Conservation (phyloP, 2,113 vertebrate genomes). For the Hippocampus guttulatus region DNA sequence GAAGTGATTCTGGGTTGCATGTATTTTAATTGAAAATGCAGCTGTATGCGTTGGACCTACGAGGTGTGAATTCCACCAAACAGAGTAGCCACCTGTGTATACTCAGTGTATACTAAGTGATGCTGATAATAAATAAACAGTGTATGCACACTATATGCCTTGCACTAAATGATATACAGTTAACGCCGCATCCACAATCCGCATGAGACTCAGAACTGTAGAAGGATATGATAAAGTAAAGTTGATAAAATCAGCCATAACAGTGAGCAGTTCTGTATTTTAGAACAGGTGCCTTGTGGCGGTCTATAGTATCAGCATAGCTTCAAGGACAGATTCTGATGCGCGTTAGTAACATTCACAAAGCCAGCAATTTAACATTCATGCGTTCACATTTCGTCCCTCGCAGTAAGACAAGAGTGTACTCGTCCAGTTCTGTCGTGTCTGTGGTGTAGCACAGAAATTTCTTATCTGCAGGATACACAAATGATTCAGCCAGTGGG, state of each 20-base stretch:
- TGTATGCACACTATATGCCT: too few species aligned
- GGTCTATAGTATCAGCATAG: not conserved
- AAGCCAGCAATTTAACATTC: conserved; percentile 4
- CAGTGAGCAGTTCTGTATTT: not conserved
- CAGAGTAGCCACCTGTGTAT: too few species aligned
- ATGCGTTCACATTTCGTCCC: conserved; percentile 15
- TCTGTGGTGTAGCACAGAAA: conserved; percentile 4
- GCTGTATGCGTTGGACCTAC: too few species aligned
- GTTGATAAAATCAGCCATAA: not conserved
- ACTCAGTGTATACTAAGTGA: too few species aligned
- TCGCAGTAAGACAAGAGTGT: conserved; percentile 2
- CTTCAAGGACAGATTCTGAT: not conserved
- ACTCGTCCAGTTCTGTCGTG: not conserved
- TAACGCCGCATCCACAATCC: not conserved
- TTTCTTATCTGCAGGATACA: conserved; percentile 18
- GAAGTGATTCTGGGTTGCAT: too few species aligned
- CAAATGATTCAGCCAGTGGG: conserved; percentile 10
- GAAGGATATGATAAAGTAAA: not conserved
- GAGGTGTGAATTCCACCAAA: too few species aligned
- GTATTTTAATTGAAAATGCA: too few species aligned
- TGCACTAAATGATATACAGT: too few species aligned
- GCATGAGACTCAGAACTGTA: not conserved
- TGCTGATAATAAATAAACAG: too few species aligned
- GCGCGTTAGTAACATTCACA: not conserved
- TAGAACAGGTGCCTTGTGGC: not conserved